phyloP scores from a whole-genome alignment of 2,113 vertebrate genomes.

The Sminthopsis crassicaudata region DNA sequence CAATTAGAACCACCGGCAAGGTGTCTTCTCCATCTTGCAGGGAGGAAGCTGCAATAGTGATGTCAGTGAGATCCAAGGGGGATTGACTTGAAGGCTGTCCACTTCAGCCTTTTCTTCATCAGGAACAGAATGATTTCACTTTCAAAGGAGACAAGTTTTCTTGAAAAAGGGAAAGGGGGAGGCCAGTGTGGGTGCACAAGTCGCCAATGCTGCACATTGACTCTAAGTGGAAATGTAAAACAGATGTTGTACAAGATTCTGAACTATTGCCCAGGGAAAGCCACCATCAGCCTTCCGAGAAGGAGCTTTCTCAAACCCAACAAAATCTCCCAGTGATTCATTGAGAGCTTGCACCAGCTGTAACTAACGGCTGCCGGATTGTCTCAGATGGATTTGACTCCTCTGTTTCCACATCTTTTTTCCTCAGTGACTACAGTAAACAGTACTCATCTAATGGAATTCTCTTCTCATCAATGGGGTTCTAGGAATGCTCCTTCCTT shows the following conservation, averaged over 20 bases:
- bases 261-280: constrained; percentile 45
- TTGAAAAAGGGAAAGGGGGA: neutral
- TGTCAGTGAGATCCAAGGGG: neutral
- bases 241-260: constrained; percentile 49
- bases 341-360: neutral
- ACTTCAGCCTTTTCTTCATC: neutral
- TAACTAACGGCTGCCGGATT: neutral
- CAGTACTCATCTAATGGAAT: neutral
- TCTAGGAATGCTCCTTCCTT: neutral
- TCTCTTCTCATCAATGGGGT: neutral
- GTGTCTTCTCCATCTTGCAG: neutral
- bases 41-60: neutral
- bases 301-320: constrained; percentile 18
- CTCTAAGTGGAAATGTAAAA: constrained; percentile 47
- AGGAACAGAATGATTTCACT: neutral
- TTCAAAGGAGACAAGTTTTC: constrained; percentile 31
- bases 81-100: neutral
- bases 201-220: constrained; percentile 1
- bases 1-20: neutral
- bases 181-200: constrained; percentile 10
- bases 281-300: constrained; percentile 34
- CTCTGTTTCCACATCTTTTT: neutral
- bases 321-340: constrained; percentile 36
- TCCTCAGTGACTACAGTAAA: neutral
- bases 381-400: neutral